Evolutionary conservation across 2,113 vertebrate species (phyloP), one percentile per base, ranked within the genome.

Genomic region (Nerophis lumbriciformis): DNA sequence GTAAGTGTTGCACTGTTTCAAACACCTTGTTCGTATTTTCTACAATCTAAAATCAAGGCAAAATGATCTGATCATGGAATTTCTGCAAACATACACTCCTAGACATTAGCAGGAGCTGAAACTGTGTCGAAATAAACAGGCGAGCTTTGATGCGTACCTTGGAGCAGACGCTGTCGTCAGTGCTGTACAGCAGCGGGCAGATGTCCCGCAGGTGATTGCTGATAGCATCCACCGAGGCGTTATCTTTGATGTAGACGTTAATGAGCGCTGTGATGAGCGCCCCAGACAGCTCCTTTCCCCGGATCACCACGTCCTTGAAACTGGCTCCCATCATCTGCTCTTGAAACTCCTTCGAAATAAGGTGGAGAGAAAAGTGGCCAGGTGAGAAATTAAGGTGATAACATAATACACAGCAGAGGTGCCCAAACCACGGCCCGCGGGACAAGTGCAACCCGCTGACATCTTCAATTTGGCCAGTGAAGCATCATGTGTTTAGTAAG

Each of bases 211-310:
- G 87, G 76, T 95, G 96, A 65, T 82, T 83, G 75, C 95, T 98
- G 79, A 99, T 93, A 57, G 93, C 93, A 75, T 99, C 95, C 28
- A 98, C 95, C 21, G 94, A 92, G 16, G 95, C 94, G 0, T 93
- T 96, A 81, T 99, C 97, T 89, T 93, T 92, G 82, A 99, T 99
- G 48, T 98, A 99, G 65, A 94, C 94, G 79, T 94, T 98, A 82
- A 99, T 95, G 56, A 99, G 91, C 12, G 95, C 95, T 0, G 95
- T 93, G 79, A 98, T 91, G 19, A 99, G 92, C 0, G 94, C 95
- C 19, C 97, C 97, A 0, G 90, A 93, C 75, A 99, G 73, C 79
- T 98, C 96, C 71, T 92, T 94, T 52, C 97, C 95, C 57, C 92
- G 88, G 70, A 96, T 95, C 44, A 98, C 94, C 21, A 98, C 71